Base-by-base conservation (phyloP, 2,888 invertebrate species). In the Merodon equestris region DNA sequence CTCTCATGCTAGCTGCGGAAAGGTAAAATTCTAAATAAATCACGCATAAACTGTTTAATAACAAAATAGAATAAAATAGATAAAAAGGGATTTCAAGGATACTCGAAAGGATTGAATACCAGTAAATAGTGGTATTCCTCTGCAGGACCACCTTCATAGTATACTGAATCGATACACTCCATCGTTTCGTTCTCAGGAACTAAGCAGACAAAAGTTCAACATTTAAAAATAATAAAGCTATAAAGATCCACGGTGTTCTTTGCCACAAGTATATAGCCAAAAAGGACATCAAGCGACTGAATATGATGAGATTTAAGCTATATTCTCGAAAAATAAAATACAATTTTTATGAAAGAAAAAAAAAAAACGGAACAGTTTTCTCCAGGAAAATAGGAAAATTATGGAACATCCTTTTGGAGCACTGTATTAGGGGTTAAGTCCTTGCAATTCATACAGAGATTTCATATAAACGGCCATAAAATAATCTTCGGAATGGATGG, bases 401-500 rank as follows among this genome's bases (percentile, higher is more conserved):
- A 7, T 64, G 53, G 72, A 44, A 48, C 42, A 63, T 63, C 38
- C 51, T 13, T 27, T 47, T 56, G 51, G 45, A 63, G 45, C n/a
- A 57, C 57, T 70, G 63, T 75, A 64, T 70, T 75, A 56, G 51
- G 70, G 68, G 68, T 64, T 70, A 58, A 75, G 63, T 75, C 75
- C 70, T 70, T 75, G 47, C 75, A 75, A 75, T 75, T 70, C 75
- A 64, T 63, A 72, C 70, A 75, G 63, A 75, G 75, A 75, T 70
- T 70, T 63, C 57, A 45, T 70, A 70, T 68, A 75, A 70, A 63
- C 56, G 53, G 53, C 53, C 68, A 75, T 75, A 68, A 75, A 75
- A 75, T 75, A 75, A 75, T 75, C 75, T 75, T 27, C 27, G 27
- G 7, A 27, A 27, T 27, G 27, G 27, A 27, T 7, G 27, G 7